Evolutionary conservation across 2,113 vertebrate species (phyloP), one percentile per base, ranked within the genome.

Genomic region (Etia nguti): DNA sequence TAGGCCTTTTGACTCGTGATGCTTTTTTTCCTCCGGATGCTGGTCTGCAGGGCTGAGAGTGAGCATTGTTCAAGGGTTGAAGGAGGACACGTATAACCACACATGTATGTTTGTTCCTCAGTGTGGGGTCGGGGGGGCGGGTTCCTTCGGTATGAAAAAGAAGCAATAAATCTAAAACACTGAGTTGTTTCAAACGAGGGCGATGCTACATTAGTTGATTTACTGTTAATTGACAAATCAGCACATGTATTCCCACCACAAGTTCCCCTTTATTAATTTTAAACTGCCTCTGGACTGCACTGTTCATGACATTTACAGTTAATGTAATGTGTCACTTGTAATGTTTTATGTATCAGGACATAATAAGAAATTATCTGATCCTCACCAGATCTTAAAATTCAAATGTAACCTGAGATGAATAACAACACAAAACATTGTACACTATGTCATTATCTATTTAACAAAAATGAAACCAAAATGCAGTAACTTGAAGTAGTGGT

Each of bases 1-100:
- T 84, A 91, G 91, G 85, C 84, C 86, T 92, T 94, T 93, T 89
- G 91, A 93, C 94, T 92, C 54, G 80, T 88, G 93, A 92, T 91
- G 88, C 75, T 80, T 80, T 70, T 88, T 75, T 87, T 48, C 60
- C 82, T 83, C 92, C 89, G 92, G 93, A 93, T 92, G 94, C 88
- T 62, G 26, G 83, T 83, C 86, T 85, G 84, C 80, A 81, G 65
- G 85, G 83, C 88, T 93, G 81, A 92, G 86, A 93, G 79, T 70
- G 81, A 89, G 82, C 75, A 85, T 86, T 90, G 92, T 89, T 87
- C 55, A 43, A 48, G 54, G 73, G 50, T 20, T 70, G 83, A 10
- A 52, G 70, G 54, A 89, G 34, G 77, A 85, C 75, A 85, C 54
- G 8, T 54, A 73, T 2, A 62, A n/a, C 11, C 52, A 75, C 73